A percentile compares a stretch with the other conserved stretches of the same genome.
phyloP scores from a whole-genome alignment of 1,140 invertebrate species.

The Drosophila repleta region DNA sequence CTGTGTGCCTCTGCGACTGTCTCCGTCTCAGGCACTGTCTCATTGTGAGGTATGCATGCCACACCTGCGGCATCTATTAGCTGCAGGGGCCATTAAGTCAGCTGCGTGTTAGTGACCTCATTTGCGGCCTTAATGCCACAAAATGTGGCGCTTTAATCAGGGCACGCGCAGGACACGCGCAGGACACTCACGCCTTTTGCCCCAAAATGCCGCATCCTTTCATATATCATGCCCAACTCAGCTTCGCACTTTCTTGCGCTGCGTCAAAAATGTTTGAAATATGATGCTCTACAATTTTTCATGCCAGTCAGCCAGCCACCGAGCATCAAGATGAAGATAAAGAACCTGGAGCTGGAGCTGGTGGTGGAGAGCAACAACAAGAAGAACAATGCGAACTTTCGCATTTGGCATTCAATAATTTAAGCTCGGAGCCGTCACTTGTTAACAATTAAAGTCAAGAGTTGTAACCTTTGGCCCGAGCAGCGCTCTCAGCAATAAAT shows the following conservation, averaged over 20 bases:
- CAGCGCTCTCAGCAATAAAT: constrained; percentile 57
- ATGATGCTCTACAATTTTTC: constrained; percentile 61
- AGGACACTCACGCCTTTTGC: neutral
- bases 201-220: neutral
- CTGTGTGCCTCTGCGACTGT: neutral
- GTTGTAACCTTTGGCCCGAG: constrained; percentile 65
- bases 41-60: constrained; percentile 38
- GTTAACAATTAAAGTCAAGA: constrained; percentile 82
- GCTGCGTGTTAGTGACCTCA: constrained; percentile 47
- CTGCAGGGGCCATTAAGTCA: constrained; percentile 24
- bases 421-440: constrained; percentile 70
- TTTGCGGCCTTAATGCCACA: constrained; percentile 40
- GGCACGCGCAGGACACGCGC: neutral
- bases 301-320: constrained; percentile 29
- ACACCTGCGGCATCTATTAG: constrained; percentile 38
- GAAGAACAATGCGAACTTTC: constrained; percentile 23
- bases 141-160: constrained; percentile 48
- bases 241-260: constrained; percentile 40
- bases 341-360: neutral
- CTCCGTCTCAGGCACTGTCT: neutral
- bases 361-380: neutral
- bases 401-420: constrained; percentile 63
- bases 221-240: constrained; percentile 24
- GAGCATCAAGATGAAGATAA: constrained; percentile 2
- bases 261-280: constrained; percentile 46